Percentiles rank a stretch among this genome's conserved stretches.
Conservation (phyloP, 2,797 vertebrate species). For the Columba guinea region DNA sequence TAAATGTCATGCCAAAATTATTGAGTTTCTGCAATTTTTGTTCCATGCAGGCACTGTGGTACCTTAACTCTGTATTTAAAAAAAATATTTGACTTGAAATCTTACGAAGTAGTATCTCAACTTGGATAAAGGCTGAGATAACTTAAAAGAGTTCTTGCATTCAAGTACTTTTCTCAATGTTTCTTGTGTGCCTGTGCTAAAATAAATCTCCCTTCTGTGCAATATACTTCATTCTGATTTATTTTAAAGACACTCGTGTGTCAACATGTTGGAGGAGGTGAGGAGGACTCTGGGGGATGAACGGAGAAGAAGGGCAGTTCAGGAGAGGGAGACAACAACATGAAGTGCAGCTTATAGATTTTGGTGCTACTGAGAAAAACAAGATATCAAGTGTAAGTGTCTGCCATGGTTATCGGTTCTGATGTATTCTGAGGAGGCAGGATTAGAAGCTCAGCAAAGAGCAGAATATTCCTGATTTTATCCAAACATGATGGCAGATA, state of each 20-base stretch:
- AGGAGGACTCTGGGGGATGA: slow-evolving; percentile 53
- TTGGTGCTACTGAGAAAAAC: slow-evolving; percentile 28
- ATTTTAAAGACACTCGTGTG: slow-evolving; percentile 56
- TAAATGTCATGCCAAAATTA: not conserved
- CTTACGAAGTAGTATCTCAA: not conserved
- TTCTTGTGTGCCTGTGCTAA: slow-evolving; percentile 20
- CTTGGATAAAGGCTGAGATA: not conserved
- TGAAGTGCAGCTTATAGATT: slow-evolving; percentile 4
- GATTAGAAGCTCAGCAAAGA: slow-evolving; percentile 30
- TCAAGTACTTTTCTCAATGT: not conserved
- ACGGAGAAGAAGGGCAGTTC: slow-evolving; percentile 40
- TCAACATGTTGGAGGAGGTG: slow-evolving; percentile 50
- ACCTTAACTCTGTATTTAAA: not conserved
- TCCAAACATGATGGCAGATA: slow-evolving; percentile 28
- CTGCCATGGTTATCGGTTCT: slow-evolving; percentile 36
- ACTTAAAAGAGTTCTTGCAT: slow-evolving; percentile 9
- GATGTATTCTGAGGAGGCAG: slow-evolving; percentile 55
- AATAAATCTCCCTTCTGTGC: slow-evolving; percentile 63
- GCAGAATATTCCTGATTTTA: slow-evolving; percentile 23
- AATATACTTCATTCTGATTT: slow-evolving; percentile 34
- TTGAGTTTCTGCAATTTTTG: not conserved
- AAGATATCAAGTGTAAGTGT: slow-evolving; percentile 36
- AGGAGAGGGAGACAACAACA: slow-evolving; percentile 25
- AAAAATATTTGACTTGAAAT: not conserved
- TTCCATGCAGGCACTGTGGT: not conserved